phyloP scores from a whole-genome alignment of 1,140 invertebrate genomes.

The Drosophila melanica region DNA sequence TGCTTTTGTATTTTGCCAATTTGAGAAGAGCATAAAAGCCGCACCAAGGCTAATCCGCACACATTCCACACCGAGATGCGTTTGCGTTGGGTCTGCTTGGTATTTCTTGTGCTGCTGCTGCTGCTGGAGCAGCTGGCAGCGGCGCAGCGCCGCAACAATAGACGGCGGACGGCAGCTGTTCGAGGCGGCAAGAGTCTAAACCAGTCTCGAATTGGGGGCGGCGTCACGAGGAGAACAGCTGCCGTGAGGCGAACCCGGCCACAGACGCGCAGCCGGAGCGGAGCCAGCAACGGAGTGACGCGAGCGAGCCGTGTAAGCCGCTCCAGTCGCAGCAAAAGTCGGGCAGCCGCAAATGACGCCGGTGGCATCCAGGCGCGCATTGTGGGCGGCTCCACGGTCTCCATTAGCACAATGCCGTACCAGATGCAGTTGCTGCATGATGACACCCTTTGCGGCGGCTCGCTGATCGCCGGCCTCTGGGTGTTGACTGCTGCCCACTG shows the following conservation, averaged over 20 bases:
- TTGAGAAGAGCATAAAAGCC: constrained; percentile 56
- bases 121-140: constrained; percentile 30
- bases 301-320: constrained; percentile 7
- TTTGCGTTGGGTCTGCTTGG: constrained; percentile 53
- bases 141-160: neutral
- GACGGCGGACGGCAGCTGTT: neutral
- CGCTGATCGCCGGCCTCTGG: constrained; percentile 26
- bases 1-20: constrained; percentile 55
- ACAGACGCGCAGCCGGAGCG: constrained; percentile 37
- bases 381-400: constrained; percentile 23
- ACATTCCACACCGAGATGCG: constrained; percentile 52
- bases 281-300: neutral
- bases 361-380: constrained; percentile 7
- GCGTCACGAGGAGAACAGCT: neutral
- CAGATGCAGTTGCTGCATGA: constrained; percentile 56
- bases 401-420: constrained; percentile 16
- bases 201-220: constrained; percentile 10
- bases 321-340: neutral
- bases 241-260: constrained; percentile 5
- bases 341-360: neutral
- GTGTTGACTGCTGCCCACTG: constrained; percentile 61
- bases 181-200: constrained; percentile 4
- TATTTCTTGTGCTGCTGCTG: constrained; percentile 43
- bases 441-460: constrained; percentile 48
- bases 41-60: constrained; percentile 42